Conservation (phyloP, 2,113 vertebrate species). For the Elachura formosa region DNA sequence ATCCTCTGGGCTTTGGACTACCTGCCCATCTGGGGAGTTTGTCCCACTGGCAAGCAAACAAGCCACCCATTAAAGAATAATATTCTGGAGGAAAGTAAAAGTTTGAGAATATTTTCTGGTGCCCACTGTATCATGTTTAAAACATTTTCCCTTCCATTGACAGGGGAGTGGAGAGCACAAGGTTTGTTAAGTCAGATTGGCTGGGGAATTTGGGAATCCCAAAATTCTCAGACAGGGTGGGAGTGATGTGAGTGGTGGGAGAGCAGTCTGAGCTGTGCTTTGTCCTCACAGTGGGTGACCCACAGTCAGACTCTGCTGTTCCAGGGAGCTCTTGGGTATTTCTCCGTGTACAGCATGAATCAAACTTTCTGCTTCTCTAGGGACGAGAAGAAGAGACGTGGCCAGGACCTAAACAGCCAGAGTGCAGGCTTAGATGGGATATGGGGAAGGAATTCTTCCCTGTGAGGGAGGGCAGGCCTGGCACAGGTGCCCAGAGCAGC, state of each 20-base stretch:
- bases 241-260: background rate
- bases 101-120: background rate
- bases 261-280: background rate
- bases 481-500: background rate
- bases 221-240: rapidly evolving
- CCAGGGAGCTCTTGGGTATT: background rate
- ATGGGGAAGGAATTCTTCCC: background rate
- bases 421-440: background rate
- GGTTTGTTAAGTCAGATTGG: background rate
- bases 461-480: background rate
- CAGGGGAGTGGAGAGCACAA: background rate
- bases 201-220: background rate
- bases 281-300: background rate
- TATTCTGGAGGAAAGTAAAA: background rate
- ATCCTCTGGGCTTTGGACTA: background rate
- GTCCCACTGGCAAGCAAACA: background rate
- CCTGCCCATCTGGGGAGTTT: background rate
- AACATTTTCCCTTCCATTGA: background rate
- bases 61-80: background rate
- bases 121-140: rapidly evolving
- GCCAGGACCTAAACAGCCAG: background rate
- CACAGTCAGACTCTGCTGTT: background rate
- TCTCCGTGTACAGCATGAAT: background rate
- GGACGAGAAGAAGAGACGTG: background rate
- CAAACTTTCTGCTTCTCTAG: background rate